Evolutionary conservation across 1,140 invertebrate genomes (phyloP).

Genomic region (Sitophilus oryzae): DNA sequence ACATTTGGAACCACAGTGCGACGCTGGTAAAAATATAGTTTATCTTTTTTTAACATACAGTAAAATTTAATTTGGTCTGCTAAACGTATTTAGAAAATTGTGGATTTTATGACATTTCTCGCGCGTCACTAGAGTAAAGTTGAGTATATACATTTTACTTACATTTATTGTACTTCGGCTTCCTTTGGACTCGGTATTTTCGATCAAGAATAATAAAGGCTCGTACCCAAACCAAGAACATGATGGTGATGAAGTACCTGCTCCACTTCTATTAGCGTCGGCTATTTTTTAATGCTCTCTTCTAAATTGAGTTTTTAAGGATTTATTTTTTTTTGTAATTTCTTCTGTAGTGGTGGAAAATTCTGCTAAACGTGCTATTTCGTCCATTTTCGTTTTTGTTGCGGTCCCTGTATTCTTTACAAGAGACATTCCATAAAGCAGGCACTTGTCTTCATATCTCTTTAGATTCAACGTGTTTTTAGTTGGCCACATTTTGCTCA

Average conservation of each 20-base stretch:
- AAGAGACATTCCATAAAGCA: not conserved
- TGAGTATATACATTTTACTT: not conserved
- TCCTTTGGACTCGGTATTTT: conserved; percentile 1
- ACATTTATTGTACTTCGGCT: not conserved
- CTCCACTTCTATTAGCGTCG: not conserved
- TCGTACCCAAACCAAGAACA: not conserved
- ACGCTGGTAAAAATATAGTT: no score
- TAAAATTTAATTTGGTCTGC: no score
- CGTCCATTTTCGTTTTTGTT: no score
- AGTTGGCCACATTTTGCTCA: not conserved
- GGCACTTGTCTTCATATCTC: conserved; percentile 1
- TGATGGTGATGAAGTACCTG: no score
- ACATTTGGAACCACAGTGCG: no score
- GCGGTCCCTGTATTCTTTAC: not conserved
- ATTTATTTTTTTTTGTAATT: conserved; percentile 2
- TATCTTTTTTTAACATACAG: no score
- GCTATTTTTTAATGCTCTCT: conserved; percentile 1
- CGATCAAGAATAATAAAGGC: not conserved
- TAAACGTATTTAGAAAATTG: no score
- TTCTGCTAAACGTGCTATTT: conserved; percentile 1
- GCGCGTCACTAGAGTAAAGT: no score
- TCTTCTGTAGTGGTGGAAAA: not conserved
- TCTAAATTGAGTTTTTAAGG: not conserved
- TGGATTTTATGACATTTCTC: no score
- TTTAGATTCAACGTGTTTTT: conserved; percentile 1